These are phyloP conservation scores for Nansenia antarctica DNA, from an alignment of 2,113 vertebrate species.

Conservation along the genomic window DNA sequence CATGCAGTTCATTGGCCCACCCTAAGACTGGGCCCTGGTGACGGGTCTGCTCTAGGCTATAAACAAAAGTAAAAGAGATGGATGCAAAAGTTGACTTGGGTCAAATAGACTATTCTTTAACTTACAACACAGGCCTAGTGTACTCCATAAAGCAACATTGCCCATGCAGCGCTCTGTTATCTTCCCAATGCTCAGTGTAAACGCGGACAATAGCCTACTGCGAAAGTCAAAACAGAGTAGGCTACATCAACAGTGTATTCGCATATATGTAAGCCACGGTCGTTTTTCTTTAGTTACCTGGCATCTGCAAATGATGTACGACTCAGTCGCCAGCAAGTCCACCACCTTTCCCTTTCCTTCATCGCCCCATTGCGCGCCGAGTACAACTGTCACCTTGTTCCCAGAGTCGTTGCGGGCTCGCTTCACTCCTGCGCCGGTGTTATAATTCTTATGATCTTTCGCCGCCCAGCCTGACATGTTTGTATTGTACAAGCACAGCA, in stretches of 20 bases:
- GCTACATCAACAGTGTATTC: no score
- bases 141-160: not conserved
- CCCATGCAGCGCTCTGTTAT: not conserved
- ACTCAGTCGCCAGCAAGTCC: slow-evolving; percentile 83
- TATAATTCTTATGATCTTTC: slow-evolving; percentile 52
- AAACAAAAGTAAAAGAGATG: no score
- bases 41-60: no score
- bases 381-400: slow-evolving; percentile 82
- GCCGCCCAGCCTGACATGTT: slow-evolving; percentile 28
- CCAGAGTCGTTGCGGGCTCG: slow-evolving; percentile 72
- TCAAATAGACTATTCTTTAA: no score
- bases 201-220: no score
- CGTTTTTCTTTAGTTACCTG: slow-evolving; percentile 62
- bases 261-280: no score
- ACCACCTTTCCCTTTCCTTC: slow-evolving; percentile 89
- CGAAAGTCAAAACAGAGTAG: no score
- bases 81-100: no score
- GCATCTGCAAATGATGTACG: slow-evolving; percentile 84
- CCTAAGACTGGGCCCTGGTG: no score
- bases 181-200: not conserved
- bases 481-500: not conserved
- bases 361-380: slow-evolving; percentile 87
- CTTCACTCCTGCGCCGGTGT: slow-evolving; percentile 66
- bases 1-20: no score
- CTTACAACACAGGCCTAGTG: no score